Evolutionary conservation across 2,113 vertebrate genomes (phyloP).

Genomic region (Miniopterus natalensis): DNA sequence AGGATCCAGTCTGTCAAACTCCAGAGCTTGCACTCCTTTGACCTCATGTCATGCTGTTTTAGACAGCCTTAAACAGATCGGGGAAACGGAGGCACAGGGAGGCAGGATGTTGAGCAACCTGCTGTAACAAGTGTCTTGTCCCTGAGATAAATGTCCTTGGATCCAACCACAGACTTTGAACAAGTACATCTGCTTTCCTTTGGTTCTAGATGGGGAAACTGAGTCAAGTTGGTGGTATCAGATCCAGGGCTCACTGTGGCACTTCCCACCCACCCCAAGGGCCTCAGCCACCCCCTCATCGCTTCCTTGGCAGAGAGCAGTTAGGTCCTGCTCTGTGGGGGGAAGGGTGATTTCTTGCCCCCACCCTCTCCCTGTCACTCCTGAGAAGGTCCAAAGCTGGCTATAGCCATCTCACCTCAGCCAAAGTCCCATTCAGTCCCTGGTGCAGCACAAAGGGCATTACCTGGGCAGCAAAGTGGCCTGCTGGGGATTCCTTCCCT

Average conservation of each 20-base stretch:
- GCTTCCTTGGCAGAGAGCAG: background rate
- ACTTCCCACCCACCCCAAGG: background rate
- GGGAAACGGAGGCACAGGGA: background rate
- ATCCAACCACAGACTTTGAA: background rate
- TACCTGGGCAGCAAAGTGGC: constrained; percentile 15
- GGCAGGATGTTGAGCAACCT: background rate
- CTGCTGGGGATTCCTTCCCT: constrained; percentile 19
- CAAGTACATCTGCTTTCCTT: background rate
- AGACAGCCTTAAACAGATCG: background rate
- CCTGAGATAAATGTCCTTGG: background rate
- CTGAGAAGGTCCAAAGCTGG: background rate
- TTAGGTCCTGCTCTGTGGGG: background rate
- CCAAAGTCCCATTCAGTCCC: background rate
- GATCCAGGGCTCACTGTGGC: background rate
- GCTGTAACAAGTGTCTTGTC: background rate
- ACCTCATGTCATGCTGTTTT: background rate
- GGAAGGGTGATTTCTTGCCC: background rate
- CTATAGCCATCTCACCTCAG: constrained; percentile 31
- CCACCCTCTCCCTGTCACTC: background rate
- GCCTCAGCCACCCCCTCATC: background rate
- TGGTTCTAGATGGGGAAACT: constrained; percentile 15
- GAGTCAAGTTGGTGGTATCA: background rate
- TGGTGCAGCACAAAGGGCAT: background rate
- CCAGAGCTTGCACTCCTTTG: background rate
- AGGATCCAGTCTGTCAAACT: background rate